Evolutionary conservation across 2,888 invertebrate genomes (phyloP), one percentile per base, ranked within the genome.

Genomic region (Osmoderma eremita): DNA sequence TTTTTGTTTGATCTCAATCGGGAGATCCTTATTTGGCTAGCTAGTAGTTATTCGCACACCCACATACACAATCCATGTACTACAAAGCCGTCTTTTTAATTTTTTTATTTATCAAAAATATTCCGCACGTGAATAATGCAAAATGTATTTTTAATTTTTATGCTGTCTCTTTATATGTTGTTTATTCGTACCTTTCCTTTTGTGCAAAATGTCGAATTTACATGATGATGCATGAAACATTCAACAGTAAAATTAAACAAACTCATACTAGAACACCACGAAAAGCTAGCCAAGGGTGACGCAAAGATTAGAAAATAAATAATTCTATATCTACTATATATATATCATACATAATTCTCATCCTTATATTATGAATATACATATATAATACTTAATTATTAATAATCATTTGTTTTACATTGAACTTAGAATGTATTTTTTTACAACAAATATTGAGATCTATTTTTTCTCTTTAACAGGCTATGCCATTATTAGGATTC

Each of bases 41-140:
- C 73, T 54, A 62, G 51, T 24, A 61, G 51, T 53, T 51, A 17
- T 39, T 63, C 12, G 45, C 61, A 24, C 30, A 30, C 30, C 30
- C 54, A 39, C 20, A 51, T 36, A 45, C 42, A 42, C 15, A n/a
- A n/a, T n/a, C n/a, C n/a, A 36, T 39, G 48, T 45, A 48, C 49
- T 51, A 30, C 49, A 50, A 39, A 18, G 24, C 22, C 10, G 36
- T 6, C 13, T 67, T 45, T 41, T 17, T 53, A 30, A 51, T 58
- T 69, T 67, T 30, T 30, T 30, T 30, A 30, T 30, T 74, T 75
- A 75, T 75, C 73, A 75, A 75, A 75, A 75, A 75, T 75, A 75
- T 68, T 75, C 70, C 68, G 67, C 65, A 67, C 63, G 12, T 61
- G 12, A 24, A 42, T 61, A 18, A 49, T 38, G 38, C 38, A 38